Evolutionary conservation across 2,797 vertebrate genomes (phyloP), one percentile per base, ranked within the genome.

Genomic region (Melanotaenia pygmaea): DNA sequence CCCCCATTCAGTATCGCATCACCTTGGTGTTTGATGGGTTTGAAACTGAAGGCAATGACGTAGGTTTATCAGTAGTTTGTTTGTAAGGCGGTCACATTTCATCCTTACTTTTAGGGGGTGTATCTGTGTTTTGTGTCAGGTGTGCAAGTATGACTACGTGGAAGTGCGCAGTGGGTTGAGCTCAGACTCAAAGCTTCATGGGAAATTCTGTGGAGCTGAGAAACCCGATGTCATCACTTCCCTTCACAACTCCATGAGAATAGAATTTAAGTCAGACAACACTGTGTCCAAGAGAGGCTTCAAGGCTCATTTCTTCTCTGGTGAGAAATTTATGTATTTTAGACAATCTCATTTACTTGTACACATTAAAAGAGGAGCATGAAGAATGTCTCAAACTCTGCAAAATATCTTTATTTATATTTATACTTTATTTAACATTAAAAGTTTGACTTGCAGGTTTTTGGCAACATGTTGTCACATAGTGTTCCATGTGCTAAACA

Each of bases 181-280:
- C 0, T 93, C 96, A 0, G 97, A 98, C 89, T 96, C 97, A 32
- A 96, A 95, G 85, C 94, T 98, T 53, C 97, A 98, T 0, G 98
- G 98, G 59, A 99, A 96, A 86, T 99, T 98, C 93, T 99, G 98
- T 4, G 98, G 98, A 0, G 92, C 94, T 0, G 97, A 98, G 92
- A 97, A 96, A 72, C 98, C 98, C 0, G 97, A 99, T 64, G 96
- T 97, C 79, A 95, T 99, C 92, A 98, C 97, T 10, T 99, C 98
- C 0, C 96, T 95, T 67, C 95, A 96, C 91, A 99, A 99, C 94
- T 99, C 97, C 88, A 96, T 99, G 97, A 94, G 97, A 76, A 95
- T 99, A n/a, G 98, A 99, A 84, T 99, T 99, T 91, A 97, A 94
- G 59, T 99, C 98, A 0, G 98, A 99, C 93, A 99, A 98, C 87